Base-by-base conservation (phyloP, 1,140 invertebrate species). In the Listronotus oregonensis region DNA sequence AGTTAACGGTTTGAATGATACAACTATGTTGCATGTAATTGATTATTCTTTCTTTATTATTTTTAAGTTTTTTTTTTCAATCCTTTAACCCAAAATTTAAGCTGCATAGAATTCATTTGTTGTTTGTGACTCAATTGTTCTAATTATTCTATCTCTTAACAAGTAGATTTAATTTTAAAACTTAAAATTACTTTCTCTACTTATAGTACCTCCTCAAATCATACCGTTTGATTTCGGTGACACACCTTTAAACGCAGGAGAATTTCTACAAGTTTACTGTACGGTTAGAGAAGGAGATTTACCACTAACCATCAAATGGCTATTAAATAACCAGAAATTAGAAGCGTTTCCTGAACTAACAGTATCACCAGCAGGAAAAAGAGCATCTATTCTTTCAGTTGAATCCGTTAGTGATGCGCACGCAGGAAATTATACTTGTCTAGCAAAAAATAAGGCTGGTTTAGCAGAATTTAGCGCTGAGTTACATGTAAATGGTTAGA, bases 381-480 rank as follows among this genome's bases (percentile, higher is more conserved):
- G 85, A 63, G 86, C 83, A 14, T 88, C 85, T 60, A 82, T 88
- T 54, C 73, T 90, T 57, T 85, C 82, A 44, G 89, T 90, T 70
- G 85, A 87, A 32, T 83, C 82, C 64, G 84, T 88, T 1, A 56
- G 62, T 18, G 65, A 70, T n/a, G 37, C 67, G 17, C 85, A 88
- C 71, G 84, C 81, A 58, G 87, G 87, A 68, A 85, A 86, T 73
- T 89, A 87, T 70, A 86, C 84, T 14, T 89, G 86, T 73, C 82
- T 84, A 55, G 89, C 87, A 42, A 84, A 80, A 68, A 90, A 90
- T 77, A 80, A 76, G 71, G 89, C 88, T 14, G 88, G 88, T 37
- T 79, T 77, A 74, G 77, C 82, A 59, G 81, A 82, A 74, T 82
- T 84, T 68, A 83, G 85, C 4, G 81, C 86, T 15, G 71, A 79